Evolutionary conservation across 2,797 vertebrate species (phyloP).

Genomic region (Macroramphosus scolopax): DNA sequence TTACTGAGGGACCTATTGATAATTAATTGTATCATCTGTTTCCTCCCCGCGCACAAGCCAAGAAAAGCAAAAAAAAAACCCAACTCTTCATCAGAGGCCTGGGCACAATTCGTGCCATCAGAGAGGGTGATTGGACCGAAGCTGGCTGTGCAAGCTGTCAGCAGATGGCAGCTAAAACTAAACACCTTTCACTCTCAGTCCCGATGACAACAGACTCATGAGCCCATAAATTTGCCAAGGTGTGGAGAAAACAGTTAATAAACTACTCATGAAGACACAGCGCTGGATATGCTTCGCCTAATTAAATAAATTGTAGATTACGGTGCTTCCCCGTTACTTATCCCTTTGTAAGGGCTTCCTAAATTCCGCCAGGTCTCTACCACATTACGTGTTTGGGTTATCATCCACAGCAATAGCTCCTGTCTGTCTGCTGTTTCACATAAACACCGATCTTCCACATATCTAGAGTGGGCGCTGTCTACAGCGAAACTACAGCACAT

Average conservation of each 20-base stretch:
- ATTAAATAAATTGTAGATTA: conserved; percentile 27
- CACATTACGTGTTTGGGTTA: conserved; percentile 21
- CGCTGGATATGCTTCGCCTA: conserved; percentile 27
- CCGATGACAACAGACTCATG: conserved; percentile 54
- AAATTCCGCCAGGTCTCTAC: conserved; percentile 24
- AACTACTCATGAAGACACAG: conserved; percentile 39
- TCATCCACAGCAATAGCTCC: conserved; percentile 38
- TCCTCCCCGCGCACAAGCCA: conserved; percentile 77
- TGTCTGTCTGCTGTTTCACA: conserved; percentile 44
- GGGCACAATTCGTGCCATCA: conserved; percentile 68
- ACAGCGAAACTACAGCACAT: conserved; percentile 59
- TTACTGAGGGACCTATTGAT: conserved; percentile 83
- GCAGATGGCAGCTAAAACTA: conserved; percentile 75
- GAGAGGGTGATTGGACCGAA: conserved; percentile 67
- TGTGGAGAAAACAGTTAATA: conserved; percentile 59
- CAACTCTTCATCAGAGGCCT: conserved; percentile 76
- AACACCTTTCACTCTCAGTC: conserved; percentile 68
- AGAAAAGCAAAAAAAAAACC: conserved; percentile 75
- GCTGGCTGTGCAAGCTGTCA: conserved; percentile 67
- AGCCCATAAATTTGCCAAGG: conserved; percentile 60
- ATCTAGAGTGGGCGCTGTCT: conserved; percentile 64
- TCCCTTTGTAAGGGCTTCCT: conserved; percentile 5
- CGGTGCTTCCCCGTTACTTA: conserved; percentile 13
- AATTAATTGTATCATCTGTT: conserved; percentile 88
- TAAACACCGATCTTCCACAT: conserved; percentile 59